Percentiles rank a stretch among this genome's conserved stretches.
Conservation (phyloP, 2,113 vertebrate genomes). For the Chinchilla lanigera region DNA sequence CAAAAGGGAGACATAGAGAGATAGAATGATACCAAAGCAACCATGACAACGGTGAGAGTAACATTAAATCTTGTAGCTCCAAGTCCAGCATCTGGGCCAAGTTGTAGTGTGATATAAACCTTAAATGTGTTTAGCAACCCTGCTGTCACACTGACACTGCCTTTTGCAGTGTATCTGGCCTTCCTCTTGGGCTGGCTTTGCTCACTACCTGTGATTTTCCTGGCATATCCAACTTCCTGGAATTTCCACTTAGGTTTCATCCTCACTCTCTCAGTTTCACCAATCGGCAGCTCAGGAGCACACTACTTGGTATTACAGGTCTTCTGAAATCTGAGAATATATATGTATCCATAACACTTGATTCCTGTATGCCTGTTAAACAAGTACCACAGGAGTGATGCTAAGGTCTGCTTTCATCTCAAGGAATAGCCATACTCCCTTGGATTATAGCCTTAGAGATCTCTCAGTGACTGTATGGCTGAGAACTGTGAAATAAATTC, state of each 20-base stretch:
- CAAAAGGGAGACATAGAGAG: neutral
- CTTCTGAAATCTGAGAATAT: neutral
- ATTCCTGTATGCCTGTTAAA: neutral
- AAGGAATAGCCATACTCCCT: neutral
- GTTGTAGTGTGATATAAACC: neutral
- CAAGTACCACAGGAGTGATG: neutral
- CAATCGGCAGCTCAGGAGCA: neutral
- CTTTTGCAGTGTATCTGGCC: neutral
- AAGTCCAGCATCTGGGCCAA: neutral
- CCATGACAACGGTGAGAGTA: neutral
- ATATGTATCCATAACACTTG: neutral
- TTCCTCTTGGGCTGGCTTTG: neutral
- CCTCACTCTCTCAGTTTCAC: neutral
- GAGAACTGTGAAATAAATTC: neutral
- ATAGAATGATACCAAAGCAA: neutral
- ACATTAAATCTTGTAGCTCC: neutral
- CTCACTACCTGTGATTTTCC: neutral
- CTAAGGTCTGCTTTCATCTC: neutral
- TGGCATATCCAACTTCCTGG: neutral
- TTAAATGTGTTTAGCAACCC: neutral
- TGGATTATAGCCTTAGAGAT: neutral
- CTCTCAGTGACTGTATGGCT: neutral
- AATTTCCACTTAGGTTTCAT: neutral
- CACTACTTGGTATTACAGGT: neutral
- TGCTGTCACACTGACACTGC: neutral